Base-by-base conservation (phyloP, 2,888 invertebrate species). In the Chaetogeoica ovagalla region DNA sequence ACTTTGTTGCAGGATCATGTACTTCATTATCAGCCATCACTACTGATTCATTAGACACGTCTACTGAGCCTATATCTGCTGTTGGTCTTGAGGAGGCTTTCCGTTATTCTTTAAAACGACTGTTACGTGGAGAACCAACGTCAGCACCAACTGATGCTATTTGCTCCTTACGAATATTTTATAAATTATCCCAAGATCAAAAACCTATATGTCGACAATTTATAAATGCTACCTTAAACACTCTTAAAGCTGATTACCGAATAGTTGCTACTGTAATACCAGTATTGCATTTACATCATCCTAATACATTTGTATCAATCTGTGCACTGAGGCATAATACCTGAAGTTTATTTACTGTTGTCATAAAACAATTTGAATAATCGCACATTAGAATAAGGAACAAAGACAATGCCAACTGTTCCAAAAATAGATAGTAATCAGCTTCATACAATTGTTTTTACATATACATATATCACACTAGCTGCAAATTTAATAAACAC, bases 291-390 rank as follows among this genome's bases (percentile, higher is more conserved):
- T 89, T 95, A 85, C 93, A 94, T 87, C 92, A 92, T 88, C 91
- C 91, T 83, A 91, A 91, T 88, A 93, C 93, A 85, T 93, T 93
- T 88, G 89, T 95, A 84, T 94, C 94, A 83, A 90, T 95, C 86
- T 92, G 92, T 87, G 94, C 94, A 30, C 90, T 94, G 83, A 88
- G 94, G 84, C 91, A 93, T 86, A 92, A 91, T 85, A 79, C 79
- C 15, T 79, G 23, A 79, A 13, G 21, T 79, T 23, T n/a, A 79
- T 48, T 48, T 48, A 13, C 48, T 48, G 13, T 23, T 23, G 70
- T 13, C 11, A 69, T 60, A 48, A 1, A 76, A 52, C 9, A 59
- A 8, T 77, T 43, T n/a, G 48, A 21, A 59, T 59, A 76, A 59
- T 59, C 62, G 62, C 77, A 69, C 69, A 77, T 37, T 77, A 70